Percentiles rank a stretch among this genome's conserved stretches.
Conservation (phyloP, 2,888 invertebrate genomes). For the Cylindroiulus punctatus region DNA sequence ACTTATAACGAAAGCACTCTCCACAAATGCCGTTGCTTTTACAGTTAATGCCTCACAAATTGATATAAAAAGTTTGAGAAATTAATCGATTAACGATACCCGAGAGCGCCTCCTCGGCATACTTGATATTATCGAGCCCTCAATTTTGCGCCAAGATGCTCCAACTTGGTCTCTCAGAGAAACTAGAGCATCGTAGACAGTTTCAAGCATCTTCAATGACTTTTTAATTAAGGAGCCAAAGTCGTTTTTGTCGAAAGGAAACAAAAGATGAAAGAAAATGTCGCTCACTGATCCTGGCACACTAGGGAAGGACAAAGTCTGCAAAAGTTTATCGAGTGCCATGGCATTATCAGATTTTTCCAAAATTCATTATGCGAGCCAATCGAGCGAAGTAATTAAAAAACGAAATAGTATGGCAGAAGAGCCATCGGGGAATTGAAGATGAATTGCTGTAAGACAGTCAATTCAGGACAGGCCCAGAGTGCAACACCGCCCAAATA, state of each 20-base stretch:
- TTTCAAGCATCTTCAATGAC: conserved; percentile 40
- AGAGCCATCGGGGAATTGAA: conserved; percentile 32
- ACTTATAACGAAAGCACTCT: background rate
- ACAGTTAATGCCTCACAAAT: conserved; percentile 39
- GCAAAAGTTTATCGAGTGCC: background rate
- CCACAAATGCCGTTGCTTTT: conserved; percentile 4
- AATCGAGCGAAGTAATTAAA: conserved; percentile 39
- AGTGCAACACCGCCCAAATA: background rate
- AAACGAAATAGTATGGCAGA: conserved; percentile 5
- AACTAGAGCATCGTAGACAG: background rate
- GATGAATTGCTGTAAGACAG: conserved; percentile 3
- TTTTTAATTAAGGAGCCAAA: background rate
- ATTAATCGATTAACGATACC: conserved; percentile 42
- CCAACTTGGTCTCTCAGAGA: background rate
- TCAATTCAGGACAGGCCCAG: background rate
- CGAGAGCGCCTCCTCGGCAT: background rate
- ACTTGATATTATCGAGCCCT: background rate
- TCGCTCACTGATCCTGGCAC: background rate
- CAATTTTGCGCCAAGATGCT: background rate
- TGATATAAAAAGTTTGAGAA: conserved; percentile 1
- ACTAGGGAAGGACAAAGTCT: background rate
- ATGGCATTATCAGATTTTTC: background rate
- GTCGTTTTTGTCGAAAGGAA: background rate
- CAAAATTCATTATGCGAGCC: conserved; percentile 41
- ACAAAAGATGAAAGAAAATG: conserved; percentile 17